Conservation (phyloP, 2,888 invertebrate species). For the Sphaeridia pumilis region DNA sequence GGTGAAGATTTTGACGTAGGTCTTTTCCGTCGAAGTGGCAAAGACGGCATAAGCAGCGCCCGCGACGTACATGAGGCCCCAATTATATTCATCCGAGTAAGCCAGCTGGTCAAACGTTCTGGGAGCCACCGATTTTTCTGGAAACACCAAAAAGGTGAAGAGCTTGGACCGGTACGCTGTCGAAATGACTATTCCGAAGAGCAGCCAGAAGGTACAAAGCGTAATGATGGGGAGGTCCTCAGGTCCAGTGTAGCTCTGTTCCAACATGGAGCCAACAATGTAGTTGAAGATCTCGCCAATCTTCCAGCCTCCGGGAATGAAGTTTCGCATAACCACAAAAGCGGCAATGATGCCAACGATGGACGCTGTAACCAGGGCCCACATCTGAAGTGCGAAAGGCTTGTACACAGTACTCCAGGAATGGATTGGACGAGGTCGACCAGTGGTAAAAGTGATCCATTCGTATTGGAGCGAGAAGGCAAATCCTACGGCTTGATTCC, state of each 20-base stretch:
- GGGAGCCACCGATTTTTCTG: constrained; percentile 17
- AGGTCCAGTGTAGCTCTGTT: neutral
- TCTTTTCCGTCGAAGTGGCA: constrained; percentile 23
- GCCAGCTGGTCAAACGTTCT: constrained; percentile 26
- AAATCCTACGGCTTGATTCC: constrained; percentile 17
- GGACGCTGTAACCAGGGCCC: constrained; percentile 10
- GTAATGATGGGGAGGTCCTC: neutral
- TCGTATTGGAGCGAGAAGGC: constrained; percentile 25
- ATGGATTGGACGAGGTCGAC: constrained; percentile 15
- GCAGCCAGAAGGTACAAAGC: constrained; percentile 20
- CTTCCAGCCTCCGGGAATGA: neutral
- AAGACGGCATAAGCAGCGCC: constrained; percentile 29
- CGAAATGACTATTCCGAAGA: constrained; percentile 18
- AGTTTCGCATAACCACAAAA: neutral
- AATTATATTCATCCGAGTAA: constrained; percentile 16
- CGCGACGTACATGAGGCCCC: constrained; percentile 17
- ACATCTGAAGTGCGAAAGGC: constrained; percentile 19
- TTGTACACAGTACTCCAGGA: constrained; percentile 24
- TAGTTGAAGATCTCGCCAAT: neutral
- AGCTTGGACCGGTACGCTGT: constrained; percentile 27
- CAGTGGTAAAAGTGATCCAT: constrained; percentile 28
- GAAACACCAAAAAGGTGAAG: constrained; percentile 25
- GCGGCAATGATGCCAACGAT: neutral
- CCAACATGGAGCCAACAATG: neutral
- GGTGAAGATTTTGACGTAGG: constrained; percentile 22